Evolutionary conservation across 2,113 vertebrate species (phyloP), one percentile per base, ranked within the genome.

Genomic region (Trochalopteron elliotii): DNA sequence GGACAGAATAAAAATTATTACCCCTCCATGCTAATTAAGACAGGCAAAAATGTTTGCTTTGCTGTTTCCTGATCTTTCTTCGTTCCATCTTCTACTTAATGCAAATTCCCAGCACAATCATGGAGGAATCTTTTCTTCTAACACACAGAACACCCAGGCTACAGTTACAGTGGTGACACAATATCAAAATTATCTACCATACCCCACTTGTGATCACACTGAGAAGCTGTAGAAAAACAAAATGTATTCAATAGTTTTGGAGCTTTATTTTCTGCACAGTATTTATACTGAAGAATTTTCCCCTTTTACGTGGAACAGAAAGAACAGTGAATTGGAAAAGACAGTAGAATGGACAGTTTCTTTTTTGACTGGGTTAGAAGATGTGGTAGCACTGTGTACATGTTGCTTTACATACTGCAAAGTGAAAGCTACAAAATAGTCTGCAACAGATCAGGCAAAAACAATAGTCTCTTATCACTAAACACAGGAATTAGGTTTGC

Each of bases 201-300:
- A 65, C 2, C 5, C 24, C 37, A n/a, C 23, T 22, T 0, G 0
- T 15, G 33, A 61, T 40, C n/a, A 47, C 45, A 60, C 27, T 39
- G 44, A 77, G 59, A 82, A 89, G 16, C 0, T 87, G 16, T 14
- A 40, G 19, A 65, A 85, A 93, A 60, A 22, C 21, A 31, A 22
- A 60, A 72, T 19, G 27, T 23, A 69, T 60, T 56, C 16, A 69
- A 39, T 21, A 70, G 40, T 81, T 72, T 63, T 12, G 25, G 9
- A 87, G 33, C 33, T 59, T 53, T 20, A 23, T 69, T 84, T 92
- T 81, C 55, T 85, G 21, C 12, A 47, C 9, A 42, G 31, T 33
- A 44, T 28, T 37, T 68, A 55, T 20, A 42, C 7, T 45, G 33
- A 60, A 75, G 12, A 52, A 13, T 33, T 83, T 35, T 71, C 10